A percentile compares a stretch with the other conserved stretches of the same genome.
phyloP scores from a whole-genome alignment of 2,888 invertebrate genomes.

The Hyposoter dolosus region DNA sequence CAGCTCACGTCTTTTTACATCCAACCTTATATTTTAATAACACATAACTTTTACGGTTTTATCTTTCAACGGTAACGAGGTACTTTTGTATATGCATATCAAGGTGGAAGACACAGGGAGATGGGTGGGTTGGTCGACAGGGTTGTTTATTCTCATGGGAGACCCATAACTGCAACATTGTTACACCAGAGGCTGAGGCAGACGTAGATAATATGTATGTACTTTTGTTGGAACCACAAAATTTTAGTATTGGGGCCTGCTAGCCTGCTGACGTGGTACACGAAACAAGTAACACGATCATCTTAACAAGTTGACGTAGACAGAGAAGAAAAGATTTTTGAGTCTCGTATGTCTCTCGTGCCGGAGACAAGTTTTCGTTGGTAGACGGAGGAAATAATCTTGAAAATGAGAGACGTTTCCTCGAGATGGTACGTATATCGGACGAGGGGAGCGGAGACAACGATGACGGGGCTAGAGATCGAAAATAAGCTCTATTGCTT shows the following conservation, averaged over 20 bases:
- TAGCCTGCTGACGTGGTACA: not conserved
- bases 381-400: conserved; percentile 60
- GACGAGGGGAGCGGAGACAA: not conserved
- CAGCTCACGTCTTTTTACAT: conserved; percentile 23
- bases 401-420: conserved; percentile 48
- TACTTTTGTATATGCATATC: conserved; percentile 13
- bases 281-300: not conserved
- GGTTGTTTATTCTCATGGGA: conserved; percentile 21
- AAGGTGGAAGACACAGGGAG: not conserved
- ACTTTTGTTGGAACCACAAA: conserved; percentile 8
- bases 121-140: conserved; percentile 8
- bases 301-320: not conserved
- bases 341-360: conserved; percentile 1
- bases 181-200: not conserved
- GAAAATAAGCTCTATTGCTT: conserved; percentile 49
- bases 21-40: conserved; percentile 37
- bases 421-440: not conserved
- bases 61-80: conserved; percentile 32
- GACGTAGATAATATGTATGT: conserved; percentile 16
- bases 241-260: not conserved
- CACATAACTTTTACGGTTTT: conserved; percentile 39
- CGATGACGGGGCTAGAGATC: conserved; percentile 30
- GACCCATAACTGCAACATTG: conserved; percentile 19
- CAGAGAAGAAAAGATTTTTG: conserved; percentile 19
- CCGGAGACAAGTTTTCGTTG: conserved; percentile 28